phyloP scores from a whole-genome alignment of 2,797 vertebrate genomes.

The Dipus sagitta region DNA sequence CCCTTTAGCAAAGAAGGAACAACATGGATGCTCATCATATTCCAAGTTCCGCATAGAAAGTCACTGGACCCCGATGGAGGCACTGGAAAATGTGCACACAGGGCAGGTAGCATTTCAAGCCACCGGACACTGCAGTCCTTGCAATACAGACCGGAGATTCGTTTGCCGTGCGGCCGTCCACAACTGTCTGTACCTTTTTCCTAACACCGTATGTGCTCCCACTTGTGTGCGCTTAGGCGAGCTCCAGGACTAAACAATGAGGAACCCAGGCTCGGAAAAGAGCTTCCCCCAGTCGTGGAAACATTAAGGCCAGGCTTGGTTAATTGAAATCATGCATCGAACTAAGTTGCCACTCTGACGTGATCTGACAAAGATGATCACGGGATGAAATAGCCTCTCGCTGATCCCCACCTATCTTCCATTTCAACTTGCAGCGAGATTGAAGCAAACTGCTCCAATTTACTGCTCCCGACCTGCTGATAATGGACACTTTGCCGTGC shows the following conservation, averaged over 20 bases:
- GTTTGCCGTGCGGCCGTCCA: background rate
- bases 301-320: slow-evolving; percentile 84
- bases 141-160: background rate
- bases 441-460: slow-evolving; percentile 95
- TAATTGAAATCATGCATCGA: slow-evolving; percentile 90
- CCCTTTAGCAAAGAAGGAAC: slow-evolving; percentile 26
- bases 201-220: slow-evolving; percentile 55
- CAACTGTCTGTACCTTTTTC: slow-evolving; percentile 60
- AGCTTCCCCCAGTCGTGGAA: slow-evolving; percentile 51
- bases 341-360: slow-evolving; percentile 90
- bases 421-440: slow-evolving; percentile 92
- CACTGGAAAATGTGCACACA: background rate
- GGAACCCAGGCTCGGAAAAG: slow-evolving; percentile 66
- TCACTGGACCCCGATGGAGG: background rate
- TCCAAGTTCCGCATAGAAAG: slow-evolving; percentile 27
- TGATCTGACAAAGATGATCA: slow-evolving; percentile 95
- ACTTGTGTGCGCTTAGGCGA: slow-evolving; percentile 80
- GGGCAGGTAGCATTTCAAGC: background rate
- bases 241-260: slow-evolving; percentile 71
- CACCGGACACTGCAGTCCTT: background rate
- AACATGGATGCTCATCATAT: background rate
- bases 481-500: slow-evolving; percentile 93
- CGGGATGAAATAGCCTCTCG: slow-evolving; percentile 92
- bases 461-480: slow-evolving; percentile 93
- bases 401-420: slow-evolving; percentile 92